These are phyloP conservation scores for Nannobrachium achirus DNA, from an alignment of 2,113 vertebrate species.

Conservation along the genomic window DNA sequence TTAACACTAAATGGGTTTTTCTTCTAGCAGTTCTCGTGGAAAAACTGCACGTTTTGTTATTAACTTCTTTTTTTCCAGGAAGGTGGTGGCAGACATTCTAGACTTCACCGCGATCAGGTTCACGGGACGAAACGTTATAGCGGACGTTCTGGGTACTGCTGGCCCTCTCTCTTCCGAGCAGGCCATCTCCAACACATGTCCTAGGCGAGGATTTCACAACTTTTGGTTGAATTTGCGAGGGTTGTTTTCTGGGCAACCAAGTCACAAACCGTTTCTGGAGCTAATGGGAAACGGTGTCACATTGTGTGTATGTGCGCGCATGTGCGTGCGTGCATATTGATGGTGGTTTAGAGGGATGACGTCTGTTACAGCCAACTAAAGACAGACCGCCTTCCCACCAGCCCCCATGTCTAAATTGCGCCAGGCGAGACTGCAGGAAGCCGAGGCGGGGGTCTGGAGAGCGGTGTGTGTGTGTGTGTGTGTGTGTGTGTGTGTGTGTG, in stretches of 20 bases:
- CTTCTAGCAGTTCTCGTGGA: neutral
- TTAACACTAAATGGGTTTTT: constrained; percentile 22
- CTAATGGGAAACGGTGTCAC: constrained; percentile 9
- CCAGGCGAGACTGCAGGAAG: constrained; percentile 72
- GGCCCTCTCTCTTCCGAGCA: neutral
- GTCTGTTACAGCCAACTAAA: constrained; percentile 30
- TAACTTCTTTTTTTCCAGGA: neutral
- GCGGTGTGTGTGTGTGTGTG: neutral
- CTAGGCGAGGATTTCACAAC: constrained; percentile 1
- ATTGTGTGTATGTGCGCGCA: constrained; percentile 5
- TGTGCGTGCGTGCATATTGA: neutral
- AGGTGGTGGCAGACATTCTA: constrained; percentile 5
- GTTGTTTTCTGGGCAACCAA: neutral
- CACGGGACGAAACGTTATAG: no score
- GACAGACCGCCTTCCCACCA: neutral
- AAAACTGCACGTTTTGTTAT: neutral
- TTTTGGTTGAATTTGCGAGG: constrained; percentile 1
- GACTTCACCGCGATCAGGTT: neutral
- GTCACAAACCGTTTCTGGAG: neutral
- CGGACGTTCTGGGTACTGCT: neutral
- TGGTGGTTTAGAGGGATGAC: constrained; percentile 40
- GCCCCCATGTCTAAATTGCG: constrained; percentile 42
- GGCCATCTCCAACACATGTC: constrained; percentile 1
- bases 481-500: neutral
- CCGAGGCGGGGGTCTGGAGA: constrained; percentile 31